A percentile compares a stretch with the other conserved stretches of the same genome.
These are phyloP conservation scores for Hippocampus abdominalis DNA, from an alignment of 2,113 vertebrate species.

Conservation along the genomic window DNA sequence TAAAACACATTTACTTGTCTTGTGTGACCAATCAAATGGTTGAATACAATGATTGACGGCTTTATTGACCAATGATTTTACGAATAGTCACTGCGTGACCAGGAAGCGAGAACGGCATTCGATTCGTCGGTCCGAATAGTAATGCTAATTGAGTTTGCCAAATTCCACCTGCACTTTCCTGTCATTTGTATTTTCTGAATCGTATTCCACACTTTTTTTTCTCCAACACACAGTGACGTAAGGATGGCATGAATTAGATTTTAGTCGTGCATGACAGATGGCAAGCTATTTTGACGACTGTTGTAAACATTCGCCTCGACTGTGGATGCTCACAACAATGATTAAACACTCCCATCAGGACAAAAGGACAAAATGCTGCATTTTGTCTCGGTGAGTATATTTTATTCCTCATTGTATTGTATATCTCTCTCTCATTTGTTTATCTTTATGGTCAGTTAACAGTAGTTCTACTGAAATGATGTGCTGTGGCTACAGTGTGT, in stretches of 20 bases:
- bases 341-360: neutral
- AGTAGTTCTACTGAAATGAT: neutral
- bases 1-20: no score
- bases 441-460: neutral
- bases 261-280: neutral
- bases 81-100: neutral
- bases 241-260: neutral
- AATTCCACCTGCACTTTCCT: neutral
- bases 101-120: neutral
- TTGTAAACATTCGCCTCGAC: neutral
- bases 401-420: neutral
- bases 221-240: neutral
- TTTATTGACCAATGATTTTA: neutral
- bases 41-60: neutral
- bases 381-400: neutral
- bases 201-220: neutral
- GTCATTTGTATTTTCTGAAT: no score
- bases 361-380: neutral
- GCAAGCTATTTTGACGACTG: neutral
- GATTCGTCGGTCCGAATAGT: neutral
- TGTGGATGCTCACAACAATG: neutral
- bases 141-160: neutral
- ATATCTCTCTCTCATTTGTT: neutral
- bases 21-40: neutral
- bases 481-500: neutral